phyloP scores from a whole-genome alignment of 2,113 vertebrate species.

The Sardina pilchardus region DNA sequence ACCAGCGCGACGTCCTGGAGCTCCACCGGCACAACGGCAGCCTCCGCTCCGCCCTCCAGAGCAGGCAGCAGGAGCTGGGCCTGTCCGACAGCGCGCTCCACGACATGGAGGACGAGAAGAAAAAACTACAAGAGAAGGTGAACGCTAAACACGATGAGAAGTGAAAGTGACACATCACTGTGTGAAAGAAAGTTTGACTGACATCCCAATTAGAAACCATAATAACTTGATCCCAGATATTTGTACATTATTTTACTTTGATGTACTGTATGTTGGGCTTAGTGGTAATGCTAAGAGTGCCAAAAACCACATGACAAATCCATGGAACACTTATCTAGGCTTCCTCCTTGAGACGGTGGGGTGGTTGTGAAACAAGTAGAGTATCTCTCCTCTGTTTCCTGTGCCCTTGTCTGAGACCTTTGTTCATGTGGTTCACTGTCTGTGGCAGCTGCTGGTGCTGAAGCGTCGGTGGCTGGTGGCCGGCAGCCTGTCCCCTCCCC shows the following conservation, averaged over 20 bases:
- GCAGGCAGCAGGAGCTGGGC: constrained; percentile 67
- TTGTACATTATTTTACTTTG: neutral
- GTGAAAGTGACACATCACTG: neutral
- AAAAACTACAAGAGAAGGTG: constrained; percentile 71
- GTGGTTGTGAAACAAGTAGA: neutral
- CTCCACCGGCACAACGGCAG: constrained; percentile 63
- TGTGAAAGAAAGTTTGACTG: neutral
- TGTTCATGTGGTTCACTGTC: neutral
- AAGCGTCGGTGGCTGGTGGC: constrained; percentile 68
- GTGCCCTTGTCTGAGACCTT: neutral
- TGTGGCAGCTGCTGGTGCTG: constrained; percentile 70
- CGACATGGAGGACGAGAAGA: constrained; percentile 69
- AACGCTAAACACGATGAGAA: neutral
- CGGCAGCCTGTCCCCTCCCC: constrained; percentile 53
- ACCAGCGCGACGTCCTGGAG: constrained; percentile 55
- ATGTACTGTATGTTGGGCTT: neutral
- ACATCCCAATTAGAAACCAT: neutral
- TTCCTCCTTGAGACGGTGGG: neutral
- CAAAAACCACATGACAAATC: neutral
- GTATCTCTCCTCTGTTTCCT: neutral
- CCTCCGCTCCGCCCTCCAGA: constrained; percentile 58
- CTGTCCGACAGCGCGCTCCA: constrained; percentile 51
- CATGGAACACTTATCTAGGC: neutral
- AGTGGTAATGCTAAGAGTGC: neutral
- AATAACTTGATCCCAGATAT: neutral